These are phyloP conservation scores for Himalopsyche japonica DNA, from an alignment of 2,888 invertebrate genomes.

Conservation along the genomic window DNA sequence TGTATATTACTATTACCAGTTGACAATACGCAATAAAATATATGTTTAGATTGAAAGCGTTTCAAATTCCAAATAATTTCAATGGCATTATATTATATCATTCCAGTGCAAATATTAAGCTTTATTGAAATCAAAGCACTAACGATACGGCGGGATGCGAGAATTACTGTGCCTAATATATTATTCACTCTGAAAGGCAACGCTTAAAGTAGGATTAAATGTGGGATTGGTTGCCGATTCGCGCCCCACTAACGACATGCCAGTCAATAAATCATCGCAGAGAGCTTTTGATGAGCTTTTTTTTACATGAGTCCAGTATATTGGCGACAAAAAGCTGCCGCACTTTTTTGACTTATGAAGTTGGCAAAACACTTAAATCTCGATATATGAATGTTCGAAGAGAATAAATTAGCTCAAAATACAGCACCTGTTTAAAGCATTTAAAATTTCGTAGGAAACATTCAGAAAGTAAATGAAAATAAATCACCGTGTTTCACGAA, in stretches of 20 bases:
- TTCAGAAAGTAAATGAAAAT: background rate
- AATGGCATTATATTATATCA: too few species aligned
- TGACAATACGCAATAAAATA: too few species aligned
- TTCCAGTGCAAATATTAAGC: too few species aligned
- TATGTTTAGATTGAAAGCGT: too few species aligned
- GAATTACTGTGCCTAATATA: background rate
- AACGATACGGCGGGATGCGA: background rate
- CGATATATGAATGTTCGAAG: background rate
- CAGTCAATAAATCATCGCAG: slow-evolving; percentile 23
- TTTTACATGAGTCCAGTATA: background rate
- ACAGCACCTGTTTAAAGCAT: background rate
- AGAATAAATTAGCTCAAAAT: background rate
- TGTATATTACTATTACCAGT: too few species aligned
- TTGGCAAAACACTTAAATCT: background rate
- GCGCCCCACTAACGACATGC: background rate
- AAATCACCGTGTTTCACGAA: background rate
- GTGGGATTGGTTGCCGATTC: background rate
- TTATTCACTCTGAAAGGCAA: background rate
- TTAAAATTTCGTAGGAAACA: background rate
- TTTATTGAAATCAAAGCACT: background rate
- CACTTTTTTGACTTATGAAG: slow-evolving; percentile 2
- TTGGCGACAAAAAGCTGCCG: slow-evolving; percentile 18
- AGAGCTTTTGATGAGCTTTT: slow-evolving; percentile 9
- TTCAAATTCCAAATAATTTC: too few species aligned
- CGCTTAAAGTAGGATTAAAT: background rate